phyloP scores from a whole-genome alignment of 2,113 vertebrate species.

The Hippocampus comes region DNA sequence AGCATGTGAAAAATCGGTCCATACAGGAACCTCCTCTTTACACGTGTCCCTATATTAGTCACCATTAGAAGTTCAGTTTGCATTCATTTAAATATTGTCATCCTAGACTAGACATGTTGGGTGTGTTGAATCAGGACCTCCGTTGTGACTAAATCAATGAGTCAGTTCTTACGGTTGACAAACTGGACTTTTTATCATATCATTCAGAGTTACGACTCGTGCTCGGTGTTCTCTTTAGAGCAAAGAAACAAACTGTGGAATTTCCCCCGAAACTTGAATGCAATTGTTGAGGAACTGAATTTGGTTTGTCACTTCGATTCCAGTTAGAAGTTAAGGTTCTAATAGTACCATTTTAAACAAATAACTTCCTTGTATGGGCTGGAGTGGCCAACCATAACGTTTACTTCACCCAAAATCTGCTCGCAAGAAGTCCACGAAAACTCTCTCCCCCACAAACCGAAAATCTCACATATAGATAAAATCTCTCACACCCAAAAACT shows the following conservation, averaged over 20 bases:
- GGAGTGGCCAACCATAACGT: too few relatives aligned
- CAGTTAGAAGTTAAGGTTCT: too few relatives aligned
- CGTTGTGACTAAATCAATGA: not conserved
- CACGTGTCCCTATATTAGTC: not conserved
- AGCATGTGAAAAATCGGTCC: not conserved
- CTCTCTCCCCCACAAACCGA: too few relatives aligned
- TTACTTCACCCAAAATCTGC: too few relatives aligned
- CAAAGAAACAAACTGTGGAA: constrained; percentile 19
- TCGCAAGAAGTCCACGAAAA: too few relatives aligned
- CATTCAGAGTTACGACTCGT: not conserved
- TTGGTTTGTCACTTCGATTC: too few relatives aligned
- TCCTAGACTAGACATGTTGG: not conserved
- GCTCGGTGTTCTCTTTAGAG: constrained; percentile 10
- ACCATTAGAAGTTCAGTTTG: not conserved
- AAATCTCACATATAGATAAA: too few relatives aligned
- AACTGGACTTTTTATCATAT: not conserved
- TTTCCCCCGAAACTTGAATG: not conserved
- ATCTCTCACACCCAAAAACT: too few relatives aligned
- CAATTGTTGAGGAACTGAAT: too few relatives aligned
- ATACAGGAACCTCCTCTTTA: not conserved
- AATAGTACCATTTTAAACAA: too few relatives aligned
- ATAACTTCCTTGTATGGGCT: too few relatives aligned
- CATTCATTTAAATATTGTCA: not conserved
- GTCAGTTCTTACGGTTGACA: not conserved
- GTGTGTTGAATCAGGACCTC: not conserved